phyloP scores from a whole-genome alignment of 2,888 invertebrate genomes.

The Biston betularia region DNA sequence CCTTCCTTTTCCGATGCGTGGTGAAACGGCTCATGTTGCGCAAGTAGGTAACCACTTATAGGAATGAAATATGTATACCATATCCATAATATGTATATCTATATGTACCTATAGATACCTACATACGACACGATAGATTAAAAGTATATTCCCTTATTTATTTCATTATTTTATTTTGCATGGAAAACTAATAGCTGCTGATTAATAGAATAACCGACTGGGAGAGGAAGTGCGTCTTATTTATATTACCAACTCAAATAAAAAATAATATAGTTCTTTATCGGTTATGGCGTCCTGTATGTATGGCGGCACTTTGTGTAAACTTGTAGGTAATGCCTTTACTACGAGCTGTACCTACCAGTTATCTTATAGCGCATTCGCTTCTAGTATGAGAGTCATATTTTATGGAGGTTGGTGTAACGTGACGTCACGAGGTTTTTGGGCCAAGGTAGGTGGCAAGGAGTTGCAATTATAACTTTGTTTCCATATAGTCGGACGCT shows the following conservation, averaged over 20 bases:
- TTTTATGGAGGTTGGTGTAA: conserved; percentile 23
- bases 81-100: neutral
- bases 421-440: conserved; percentile 25
- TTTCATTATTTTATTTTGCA: too few relatives aligned
- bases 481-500: neutral
- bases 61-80: conserved; percentile 29
- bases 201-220: too few relatives aligned
- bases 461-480: neutral
- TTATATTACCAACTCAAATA: too few relatives aligned
- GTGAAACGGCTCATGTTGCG: conserved; percentile 77
- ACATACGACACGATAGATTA: neutral
- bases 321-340: too few relatives aligned
- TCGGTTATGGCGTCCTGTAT: too few relatives aligned
- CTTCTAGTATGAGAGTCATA: conserved; percentile 8
- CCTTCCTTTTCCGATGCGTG: conserved; percentile 78
- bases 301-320: too few relatives aligned
- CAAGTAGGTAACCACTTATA: conserved; percentile 55
- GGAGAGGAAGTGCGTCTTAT: too few relatives aligned
- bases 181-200: too few relatives aligned
- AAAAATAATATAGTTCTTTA: too few relatives aligned
- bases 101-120: neutral
- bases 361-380: conserved; percentile 1
- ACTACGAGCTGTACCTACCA: neutral
- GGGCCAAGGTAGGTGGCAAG: conserved; percentile 27
- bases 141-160: too few relatives aligned